Conservation (phyloP, 2,797 vertebrate species). For the Alauda arvensis region DNA sequence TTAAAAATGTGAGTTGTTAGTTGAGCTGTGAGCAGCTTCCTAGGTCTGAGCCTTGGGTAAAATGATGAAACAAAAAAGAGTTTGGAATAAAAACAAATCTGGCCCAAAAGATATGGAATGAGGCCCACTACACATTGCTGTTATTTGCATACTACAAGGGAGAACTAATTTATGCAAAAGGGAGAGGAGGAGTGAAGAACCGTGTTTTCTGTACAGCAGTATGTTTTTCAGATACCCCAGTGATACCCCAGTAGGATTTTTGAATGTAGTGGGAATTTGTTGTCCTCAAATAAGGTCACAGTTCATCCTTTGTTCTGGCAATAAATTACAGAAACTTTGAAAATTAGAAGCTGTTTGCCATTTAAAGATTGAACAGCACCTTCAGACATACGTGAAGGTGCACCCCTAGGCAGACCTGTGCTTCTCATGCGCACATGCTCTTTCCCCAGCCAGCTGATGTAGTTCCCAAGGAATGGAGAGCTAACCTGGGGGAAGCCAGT, state of each 20-base stretch:
- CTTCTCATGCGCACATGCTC: neutral
- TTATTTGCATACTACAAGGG: slow-evolving; percentile 35
- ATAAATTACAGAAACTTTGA: neutral
- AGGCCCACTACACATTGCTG: neutral
- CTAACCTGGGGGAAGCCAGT: neutral
- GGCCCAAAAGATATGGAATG: neutral
- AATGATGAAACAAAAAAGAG: neutral
- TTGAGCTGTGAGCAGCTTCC: neutral
- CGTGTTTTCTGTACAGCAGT: neutral
- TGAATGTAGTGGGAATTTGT: neutral
- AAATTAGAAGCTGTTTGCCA: neutral
- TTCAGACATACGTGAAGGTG: neutral
- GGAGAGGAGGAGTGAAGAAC: slow-evolving; percentile 6
- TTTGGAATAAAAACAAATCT: neutral
- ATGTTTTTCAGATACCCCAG: neutral
- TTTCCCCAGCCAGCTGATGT: neutral
- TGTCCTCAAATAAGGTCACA: neutral
- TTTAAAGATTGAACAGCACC: neutral
- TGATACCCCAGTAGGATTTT: slow-evolving; percentile 1
- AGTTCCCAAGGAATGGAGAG: neutral
- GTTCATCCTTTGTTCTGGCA: slow-evolving; percentile 11
- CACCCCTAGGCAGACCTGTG: neutral
- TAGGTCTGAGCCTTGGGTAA: neutral
- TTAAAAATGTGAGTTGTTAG: neutral
- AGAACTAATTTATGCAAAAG: slow-evolving; percentile 25